Percentiles rank a stretch among this genome's conserved stretches.
These are phyloP conservation scores for Mesorhabditis belari DNA, from an alignment of 2,888 invertebrate genomes.

Conservation along the genomic window DNA sequence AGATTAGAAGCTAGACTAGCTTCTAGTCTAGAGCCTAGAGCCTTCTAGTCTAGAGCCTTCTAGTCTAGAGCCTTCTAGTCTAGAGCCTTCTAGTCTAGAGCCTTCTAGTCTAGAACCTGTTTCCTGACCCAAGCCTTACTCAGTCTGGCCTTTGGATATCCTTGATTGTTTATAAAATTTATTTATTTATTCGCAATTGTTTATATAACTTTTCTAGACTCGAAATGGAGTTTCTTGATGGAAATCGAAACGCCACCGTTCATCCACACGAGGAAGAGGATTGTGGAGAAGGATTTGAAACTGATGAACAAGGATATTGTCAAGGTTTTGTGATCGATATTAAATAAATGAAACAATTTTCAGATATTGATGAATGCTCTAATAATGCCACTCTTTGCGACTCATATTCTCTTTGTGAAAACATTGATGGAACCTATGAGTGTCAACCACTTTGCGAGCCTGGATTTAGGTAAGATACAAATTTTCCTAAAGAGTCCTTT, in stretches of 20 bases:
- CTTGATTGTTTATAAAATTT: too few species aligned
- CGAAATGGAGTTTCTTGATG: conserved; percentile 6
- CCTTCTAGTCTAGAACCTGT: too few species aligned
- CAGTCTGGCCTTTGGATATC: too few species aligned
- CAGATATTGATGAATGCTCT: conserved; percentile 41
- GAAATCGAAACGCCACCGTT: conserved; percentile 9
- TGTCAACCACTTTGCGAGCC: background rate
- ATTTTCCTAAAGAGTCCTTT: too few species aligned
- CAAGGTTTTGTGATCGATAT: conserved; percentile 4
- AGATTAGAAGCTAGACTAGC: too few species aligned
- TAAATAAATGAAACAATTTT: background rate
- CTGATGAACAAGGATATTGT: conserved; percentile 12
- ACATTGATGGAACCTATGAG: background rate
- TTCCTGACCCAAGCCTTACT: too few species aligned
- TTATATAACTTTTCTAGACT: background rate
- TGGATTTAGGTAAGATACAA: background rate
- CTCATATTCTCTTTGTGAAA: background rate
- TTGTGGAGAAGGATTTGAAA: conserved; percentile 19
- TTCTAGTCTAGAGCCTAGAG: too few species aligned
- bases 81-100: too few species aligned
- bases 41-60: too few species aligned
- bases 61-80: too few species aligned
- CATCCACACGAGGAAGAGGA: conserved; percentile 10
- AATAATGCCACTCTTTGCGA: background rate
- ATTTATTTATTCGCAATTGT: too few species aligned